Percentiles rank a stretch among this genome's conserved stretches.
Conservation (phyloP, 2,888 invertebrate species). For the Phyllotreta cruciferae region DNA sequence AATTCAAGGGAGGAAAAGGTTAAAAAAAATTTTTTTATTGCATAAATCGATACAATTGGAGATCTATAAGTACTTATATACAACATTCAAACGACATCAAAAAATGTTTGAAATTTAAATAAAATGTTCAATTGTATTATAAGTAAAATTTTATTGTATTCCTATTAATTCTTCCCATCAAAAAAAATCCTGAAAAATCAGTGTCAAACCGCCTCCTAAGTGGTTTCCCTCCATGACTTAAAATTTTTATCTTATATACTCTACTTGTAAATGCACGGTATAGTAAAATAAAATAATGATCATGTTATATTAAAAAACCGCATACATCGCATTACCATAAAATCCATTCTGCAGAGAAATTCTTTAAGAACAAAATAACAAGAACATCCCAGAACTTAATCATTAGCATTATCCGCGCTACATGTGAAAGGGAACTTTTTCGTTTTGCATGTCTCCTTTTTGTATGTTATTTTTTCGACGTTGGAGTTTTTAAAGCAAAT, state of each 20-base stretch:
- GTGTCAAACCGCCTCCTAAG: too few species aligned
- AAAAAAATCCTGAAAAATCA: too few species aligned
- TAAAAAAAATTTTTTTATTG: too few species aligned
- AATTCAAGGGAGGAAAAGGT: too few species aligned
- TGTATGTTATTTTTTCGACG: conserved; percentile 48
- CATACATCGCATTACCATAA: conserved; percentile 26
- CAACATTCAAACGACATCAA: too few species aligned
- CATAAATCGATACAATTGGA: too few species aligned
- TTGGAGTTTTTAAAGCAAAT: conserved; percentile 50
- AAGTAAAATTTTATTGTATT: too few species aligned
- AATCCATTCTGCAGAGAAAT: conserved; percentile 12
- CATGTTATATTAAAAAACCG: not conserved
- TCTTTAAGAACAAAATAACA: conserved; percentile 19
- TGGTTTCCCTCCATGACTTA: too few species aligned
- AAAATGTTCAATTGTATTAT: too few species aligned
- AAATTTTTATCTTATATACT: not conserved
- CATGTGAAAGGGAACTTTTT: conserved; percentile 31
- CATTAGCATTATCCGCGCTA: conserved; percentile 37
- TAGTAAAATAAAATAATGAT: conserved; percentile 5
- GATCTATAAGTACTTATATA: too few species aligned
- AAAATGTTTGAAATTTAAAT: too few species aligned
- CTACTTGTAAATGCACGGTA: not conserved
- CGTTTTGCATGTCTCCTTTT: conserved; percentile 44
- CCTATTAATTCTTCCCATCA: too few species aligned
- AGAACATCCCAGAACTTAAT: conserved; percentile 32